Evolutionary conservation across 2,888 invertebrate genomes (phyloP), one percentile per base, ranked within the genome.

Genomic region (Venusia cambrica): DNA sequence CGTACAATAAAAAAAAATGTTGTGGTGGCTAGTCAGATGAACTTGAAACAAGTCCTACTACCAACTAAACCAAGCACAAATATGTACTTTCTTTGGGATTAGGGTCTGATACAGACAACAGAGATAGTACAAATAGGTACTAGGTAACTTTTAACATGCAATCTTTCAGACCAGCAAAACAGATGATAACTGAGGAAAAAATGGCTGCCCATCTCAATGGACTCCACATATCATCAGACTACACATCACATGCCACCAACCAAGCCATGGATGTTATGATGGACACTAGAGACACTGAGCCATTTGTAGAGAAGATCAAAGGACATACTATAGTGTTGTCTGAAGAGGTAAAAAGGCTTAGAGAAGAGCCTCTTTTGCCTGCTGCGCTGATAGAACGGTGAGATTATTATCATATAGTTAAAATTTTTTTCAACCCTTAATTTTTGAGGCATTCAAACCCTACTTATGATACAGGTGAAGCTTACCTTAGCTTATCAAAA

Each of bases 101-200:
- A 16, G 16, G 1, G 16, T 16, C n/a, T 1, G 16, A 16, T n/a
- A n/a, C n/a, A n/a, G n/a, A n/a, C n/a, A n/a, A n/a, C n/a, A n/a
- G n/a, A n/a, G n/a, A n/a, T n/a, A n/a, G n/a, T n/a, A n/a, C n/a
- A n/a, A 16, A 16, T 16, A 4, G n/a, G n/a, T 16, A 5, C 8
- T 8, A 1, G 3, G 1, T 18, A 7, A 9, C 6, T 4, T n/a
- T 12, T n/a, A 5, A n/a, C 19, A 3, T 29, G 3, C 7, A n/a
- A 26, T 21, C 2, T 13, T 68, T 9, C 57, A 90, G 90, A 7
- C 90, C 91, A 22, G 64, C 87, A 3, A 95, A 95, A 62, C 93
- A 94, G 64, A 88, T 92, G 18, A 94, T 95, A 45, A 94, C 94
- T 0, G 95, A 95, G 67, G 95, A 95, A 60, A 93, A 92, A 70